These are phyloP conservation scores for Eulemur rufifrons DNA, from an alignment of 2,113 vertebrate genomes.

Conservation along the genomic window DNA sequence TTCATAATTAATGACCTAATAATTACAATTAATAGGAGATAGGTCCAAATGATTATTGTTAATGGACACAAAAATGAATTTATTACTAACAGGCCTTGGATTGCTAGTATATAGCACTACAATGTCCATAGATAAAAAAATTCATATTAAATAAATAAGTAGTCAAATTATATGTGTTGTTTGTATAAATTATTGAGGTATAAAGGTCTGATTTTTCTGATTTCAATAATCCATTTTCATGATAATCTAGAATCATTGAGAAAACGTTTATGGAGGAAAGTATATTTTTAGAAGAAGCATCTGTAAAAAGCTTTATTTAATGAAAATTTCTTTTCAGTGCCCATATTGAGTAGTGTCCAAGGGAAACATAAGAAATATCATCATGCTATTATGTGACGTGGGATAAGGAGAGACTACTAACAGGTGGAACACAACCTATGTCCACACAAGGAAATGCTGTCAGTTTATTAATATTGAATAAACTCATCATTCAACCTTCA, in stretches of 20 bases:
- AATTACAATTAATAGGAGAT: conserved; percentile 73
- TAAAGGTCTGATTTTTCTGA: conserved; percentile 26
- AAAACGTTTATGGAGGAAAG: not conserved
- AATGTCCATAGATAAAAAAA: conserved; percentile 49
- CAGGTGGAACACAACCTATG: not conserved
- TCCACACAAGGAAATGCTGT: not conserved
- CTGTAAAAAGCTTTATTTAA: not conserved
- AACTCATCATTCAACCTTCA: not conserved
- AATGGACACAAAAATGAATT: conserved; percentile 60
- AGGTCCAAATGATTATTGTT: conserved; percentile 58
- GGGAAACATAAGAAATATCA: not conserved
- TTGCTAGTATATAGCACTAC: not conserved
- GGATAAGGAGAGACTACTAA: not conserved
- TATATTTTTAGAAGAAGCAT: not conserved
- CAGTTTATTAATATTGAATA: not conserved
- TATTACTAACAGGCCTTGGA: conserved; percentile 6
- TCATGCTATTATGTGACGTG: not conserved
- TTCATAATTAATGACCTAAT: not conserved
- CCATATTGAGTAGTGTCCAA: not conserved
- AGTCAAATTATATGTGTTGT: conserved; percentile 58
- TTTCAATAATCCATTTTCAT: not conserved
- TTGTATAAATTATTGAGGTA: conserved; percentile 65
- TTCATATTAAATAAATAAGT: conserved; percentile 63
- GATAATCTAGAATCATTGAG: not conserved
- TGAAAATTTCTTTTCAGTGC: not conserved